phyloP scores from a whole-genome alignment of 2,113 vertebrate genomes.

The Polyodon spathula region DNA sequence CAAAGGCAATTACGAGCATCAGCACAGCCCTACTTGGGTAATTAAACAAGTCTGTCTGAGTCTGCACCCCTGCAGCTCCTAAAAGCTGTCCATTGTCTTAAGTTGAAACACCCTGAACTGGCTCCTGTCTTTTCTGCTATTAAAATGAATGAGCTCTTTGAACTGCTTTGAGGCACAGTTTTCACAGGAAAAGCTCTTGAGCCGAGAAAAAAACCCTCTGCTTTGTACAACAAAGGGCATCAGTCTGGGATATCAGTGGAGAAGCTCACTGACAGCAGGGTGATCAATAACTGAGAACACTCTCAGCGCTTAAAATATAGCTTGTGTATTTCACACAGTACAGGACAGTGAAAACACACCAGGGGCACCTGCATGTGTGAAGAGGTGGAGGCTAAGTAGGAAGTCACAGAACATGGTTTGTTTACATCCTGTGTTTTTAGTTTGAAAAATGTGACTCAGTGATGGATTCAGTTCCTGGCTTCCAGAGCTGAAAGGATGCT shows the following conservation, averaged over 20 bases:
- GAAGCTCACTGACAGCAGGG: slow-evolving; percentile 23
- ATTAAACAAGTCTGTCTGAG: no score
- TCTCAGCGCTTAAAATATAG: neutral
- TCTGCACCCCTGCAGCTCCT: no score
- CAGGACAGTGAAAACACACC: neutral
- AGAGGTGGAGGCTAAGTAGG: neutral
- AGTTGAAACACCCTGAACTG: slow-evolving; percentile 8
- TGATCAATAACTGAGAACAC: slow-evolving; percentile 24
- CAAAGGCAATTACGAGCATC: no score
- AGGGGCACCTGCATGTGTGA: neutral
- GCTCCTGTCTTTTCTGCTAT: slow-evolving; percentile 5
- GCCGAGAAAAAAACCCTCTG: slow-evolving; percentile 14
- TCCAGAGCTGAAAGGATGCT: no score
- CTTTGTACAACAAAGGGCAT: slow-evolving; percentile 33
- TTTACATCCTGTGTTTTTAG: neutral
- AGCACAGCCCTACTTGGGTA: no score
- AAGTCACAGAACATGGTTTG: neutral
- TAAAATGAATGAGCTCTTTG: neutral
- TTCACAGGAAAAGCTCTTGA: slow-evolving; percentile 18
- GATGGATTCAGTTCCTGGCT: no score
- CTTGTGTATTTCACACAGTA: neutral
- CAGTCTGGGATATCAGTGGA: slow-evolving; percentile 27
- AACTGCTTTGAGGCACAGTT: neutral
- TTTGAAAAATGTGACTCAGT: neutral
- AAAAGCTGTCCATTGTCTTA: no score